Evolutionary conservation across 2,888 invertebrate genomes (phyloP), one percentile per base, ranked within the genome.

Genomic region (Acronicta aceris): DNA sequence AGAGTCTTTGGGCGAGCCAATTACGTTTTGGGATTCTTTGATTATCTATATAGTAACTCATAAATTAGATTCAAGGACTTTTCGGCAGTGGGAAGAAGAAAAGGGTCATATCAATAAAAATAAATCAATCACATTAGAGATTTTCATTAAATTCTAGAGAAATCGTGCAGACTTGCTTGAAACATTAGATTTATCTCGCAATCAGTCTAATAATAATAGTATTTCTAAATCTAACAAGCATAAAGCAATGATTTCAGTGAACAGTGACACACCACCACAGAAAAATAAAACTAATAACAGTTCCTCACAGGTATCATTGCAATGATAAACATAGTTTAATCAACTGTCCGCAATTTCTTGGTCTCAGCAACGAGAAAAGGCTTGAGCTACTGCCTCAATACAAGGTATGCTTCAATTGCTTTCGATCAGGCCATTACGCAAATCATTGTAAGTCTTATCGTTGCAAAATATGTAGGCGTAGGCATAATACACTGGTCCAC

Each of bases 361-460:
- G 42, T 13, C 30, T 52, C 8, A 30, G 52, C 25, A 36, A 13
- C 13, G 52, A 52, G 16, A 9, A 43, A n/a, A 30, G 52, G 17
- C n/a, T 43, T 13, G 15, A 42, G 9, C 33, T 43, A 43, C 17
- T 52, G 7, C 43, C 42, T 13, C 10, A 42, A 16, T 68, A 38
- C 46, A 75, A 70, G 25, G 46, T 75, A 2, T 75, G 75, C 43
- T 71, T 49, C 53, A 75, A 72, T 60, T 75, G 72, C 59, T 65
- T 75, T 45, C 46, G 51, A 12, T 17, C 36, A 10, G 65, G 71
- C 38, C 75, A 75, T 45, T 70, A 46, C 38, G 55, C 73, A 10
- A 67, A 62, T 33, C 43, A 45, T 9, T 65, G 60, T n/a, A 66
- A 61, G 10, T 36, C 47, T 16, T 15, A 27, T 30, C 9, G 30